Evolutionary conservation across 2,797 vertebrate species (phyloP).

Genomic region (Bovichtus variegatus): DNA sequence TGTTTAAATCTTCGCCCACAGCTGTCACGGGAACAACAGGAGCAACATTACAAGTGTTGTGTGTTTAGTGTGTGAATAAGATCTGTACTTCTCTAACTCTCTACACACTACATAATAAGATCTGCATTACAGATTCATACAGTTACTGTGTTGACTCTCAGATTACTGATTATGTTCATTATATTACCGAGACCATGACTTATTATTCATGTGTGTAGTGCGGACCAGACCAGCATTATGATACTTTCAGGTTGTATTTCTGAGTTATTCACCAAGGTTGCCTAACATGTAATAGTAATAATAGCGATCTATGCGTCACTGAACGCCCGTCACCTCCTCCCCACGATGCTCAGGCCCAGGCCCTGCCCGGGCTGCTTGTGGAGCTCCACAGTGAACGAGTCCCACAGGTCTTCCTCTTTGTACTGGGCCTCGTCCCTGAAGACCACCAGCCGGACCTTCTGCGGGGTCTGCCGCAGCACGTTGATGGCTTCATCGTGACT

Average conservation of each 20-base stretch:
- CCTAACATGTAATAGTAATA: background rate
- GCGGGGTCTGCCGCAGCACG: constrained; percentile 96
- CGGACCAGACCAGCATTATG: background rate
- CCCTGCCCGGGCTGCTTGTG: constrained; percentile 93
- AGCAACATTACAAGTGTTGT: no score
- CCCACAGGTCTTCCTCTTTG: constrained; percentile 97
- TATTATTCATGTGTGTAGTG: background rate
- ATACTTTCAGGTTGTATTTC: background rate
- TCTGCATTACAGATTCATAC: constrained; percentile 65
- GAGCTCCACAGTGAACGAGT: constrained; percentile 91
- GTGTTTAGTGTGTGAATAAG: background rate
- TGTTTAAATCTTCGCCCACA: background rate
- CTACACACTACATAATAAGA: constrained; percentile 32
- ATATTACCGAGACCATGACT: background rate
- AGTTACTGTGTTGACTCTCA: constrained; percentile 9
- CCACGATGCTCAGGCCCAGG: constrained; percentile 96
- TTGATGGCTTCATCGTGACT: constrained; percentile 97
- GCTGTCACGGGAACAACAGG: background rate
- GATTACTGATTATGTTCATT: background rate
- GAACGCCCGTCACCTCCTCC: constrained; percentile 89
- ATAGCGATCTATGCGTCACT: background rate
- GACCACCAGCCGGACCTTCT: constrained; percentile 90
- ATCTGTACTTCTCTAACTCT: constrained; percentile 7
- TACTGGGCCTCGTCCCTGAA: constrained; percentile 96
- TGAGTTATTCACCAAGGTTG: no score